Percentiles rank a stretch among this genome's conserved stretches.
Evolutionary conservation across 2,113 vertebrate species (phyloP).

Genomic region (Micromys minutus): DNA sequence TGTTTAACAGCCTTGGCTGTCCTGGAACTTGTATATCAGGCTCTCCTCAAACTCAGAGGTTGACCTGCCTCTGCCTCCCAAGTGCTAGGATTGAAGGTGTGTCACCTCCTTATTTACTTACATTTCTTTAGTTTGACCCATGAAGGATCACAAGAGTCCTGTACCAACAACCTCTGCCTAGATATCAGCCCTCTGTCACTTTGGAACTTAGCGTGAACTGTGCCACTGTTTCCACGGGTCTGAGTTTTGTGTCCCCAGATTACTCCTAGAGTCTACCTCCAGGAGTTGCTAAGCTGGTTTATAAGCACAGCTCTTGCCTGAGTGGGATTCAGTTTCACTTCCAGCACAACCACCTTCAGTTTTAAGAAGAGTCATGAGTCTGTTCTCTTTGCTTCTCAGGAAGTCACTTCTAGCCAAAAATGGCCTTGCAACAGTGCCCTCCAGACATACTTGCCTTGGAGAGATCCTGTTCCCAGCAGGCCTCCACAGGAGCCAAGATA

Average conservation of each 20-base stretch:
- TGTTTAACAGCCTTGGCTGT: neutral
- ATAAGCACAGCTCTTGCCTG: neutral
- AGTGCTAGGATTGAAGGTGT: neutral
- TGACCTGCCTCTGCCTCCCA: neutral
- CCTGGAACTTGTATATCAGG: neutral
- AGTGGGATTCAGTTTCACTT: neutral
- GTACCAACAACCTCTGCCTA: neutral
- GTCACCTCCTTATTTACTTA: neutral
- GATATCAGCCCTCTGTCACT: too few species aligned
- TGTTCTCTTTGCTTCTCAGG: neutral
- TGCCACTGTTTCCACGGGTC: neutral
- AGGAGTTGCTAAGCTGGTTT: neutral
- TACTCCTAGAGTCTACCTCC: neutral
- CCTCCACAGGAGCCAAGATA: neutral
- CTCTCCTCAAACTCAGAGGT: neutral
- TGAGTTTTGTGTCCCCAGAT: neutral
- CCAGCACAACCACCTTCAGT: neutral
- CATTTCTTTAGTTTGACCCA: neutral
- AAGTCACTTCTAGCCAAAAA: neutral
- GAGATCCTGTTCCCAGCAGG: neutral
- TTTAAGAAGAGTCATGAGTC: neutral
- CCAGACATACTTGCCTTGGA: neutral
- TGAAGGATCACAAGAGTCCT: neutral
- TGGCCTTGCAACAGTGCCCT: neutral
- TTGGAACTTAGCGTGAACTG: neutral